Evolutionary conservation across 1,140 invertebrate genomes (phyloP), one percentile per base, ranked within the genome.

Genomic region (Bombus difficillimus): DNA sequence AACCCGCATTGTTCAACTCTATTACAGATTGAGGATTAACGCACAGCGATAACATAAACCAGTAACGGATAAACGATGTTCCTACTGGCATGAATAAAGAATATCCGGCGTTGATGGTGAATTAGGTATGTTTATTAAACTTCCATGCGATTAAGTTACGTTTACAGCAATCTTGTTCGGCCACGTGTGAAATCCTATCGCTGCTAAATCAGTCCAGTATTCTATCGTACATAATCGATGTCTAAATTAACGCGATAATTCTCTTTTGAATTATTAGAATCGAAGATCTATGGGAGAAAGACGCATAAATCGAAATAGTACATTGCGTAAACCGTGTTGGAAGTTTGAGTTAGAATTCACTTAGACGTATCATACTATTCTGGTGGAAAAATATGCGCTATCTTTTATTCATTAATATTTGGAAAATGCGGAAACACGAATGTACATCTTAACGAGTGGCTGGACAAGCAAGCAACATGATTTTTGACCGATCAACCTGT

Each of bases 41-140:
- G 22, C 12, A 15, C 25, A 12, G 8, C 41, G 41, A 37, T 68
- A 79, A 69, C 77, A 15, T 43, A 47, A 53, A 37, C 18, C 34
- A 53, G 13, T 9, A 28, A 8, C 39, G 77, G 32, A 37, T 37
- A 2, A 25, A 53, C 18, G 1, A 53, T 8, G 8, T 39, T 43
- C 39, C 62, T 68, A 47, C 68, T 68, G 77, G 1, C 28, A 6
- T 13, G 37, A 66, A 68, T 68, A 68, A 47, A 68, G 32, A 32
- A 64, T n/a, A 12, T 15, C 28, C 77, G 28, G 9, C n/a, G 12
- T 9, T 34, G n/a, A 34, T 34, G 41, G 22, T 34, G 18, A 53
- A 47, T 79, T 79, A 79, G 34, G 25, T 18, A 10, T 41, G 13
- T 68, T 79, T 41, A 34, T 68, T 68, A 79, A 79, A 79, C 43